Base-by-base conservation (phyloP, 1,140 invertebrate genomes). In the Drosophila arizonae region DNA sequence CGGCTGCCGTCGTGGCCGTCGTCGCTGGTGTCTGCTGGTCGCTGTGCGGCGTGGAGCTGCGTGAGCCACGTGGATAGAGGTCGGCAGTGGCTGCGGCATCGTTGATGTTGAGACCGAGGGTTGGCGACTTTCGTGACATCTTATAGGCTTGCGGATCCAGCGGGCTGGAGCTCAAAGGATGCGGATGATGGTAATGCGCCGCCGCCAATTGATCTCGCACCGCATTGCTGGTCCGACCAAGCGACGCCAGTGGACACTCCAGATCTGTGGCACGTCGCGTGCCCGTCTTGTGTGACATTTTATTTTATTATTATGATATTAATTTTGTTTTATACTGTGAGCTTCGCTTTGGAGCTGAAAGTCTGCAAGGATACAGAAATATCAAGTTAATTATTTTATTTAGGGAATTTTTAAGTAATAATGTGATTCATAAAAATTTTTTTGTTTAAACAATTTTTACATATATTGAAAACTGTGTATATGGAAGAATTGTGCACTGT, bases 181-280 rank as follows among this genome's bases (percentile, higher is more conserved):
- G 91, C 64, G 84, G 84, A 67, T 92, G 92, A 62, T 92, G 92
- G 50, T 91, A 87, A 56, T 90, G 81, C n/a, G 78, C 70, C 21
- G 74, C 69, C 41, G 77, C 76, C 21, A 86, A 48, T 24, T 86
- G 84, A 62, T 92, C 90, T 15, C 90, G 67, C 30, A 91, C 90
- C 4, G 91, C 91, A 52, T 92, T 93, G 65, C 92, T 93, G 45
- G 92, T 91, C 41, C 93, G 91, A 9, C 94, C 94, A 64, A 94
- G 84, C 43, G 93, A 94, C 17, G 94, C 94, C 67, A 94, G 81
- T 54, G 94, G 94, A 78, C 94, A 94, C 65, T 93, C 93, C 74
- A 88, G 71, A 39, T 84, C 87, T 46, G 76, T 76, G 33, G 82
- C 62, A 88, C 92, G 77, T 21, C 88, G 78, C 28, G 72, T 75